Evolutionary conservation across 2,888 invertebrate species (phyloP).

Genomic region (Dasypogon diadema): DNA sequence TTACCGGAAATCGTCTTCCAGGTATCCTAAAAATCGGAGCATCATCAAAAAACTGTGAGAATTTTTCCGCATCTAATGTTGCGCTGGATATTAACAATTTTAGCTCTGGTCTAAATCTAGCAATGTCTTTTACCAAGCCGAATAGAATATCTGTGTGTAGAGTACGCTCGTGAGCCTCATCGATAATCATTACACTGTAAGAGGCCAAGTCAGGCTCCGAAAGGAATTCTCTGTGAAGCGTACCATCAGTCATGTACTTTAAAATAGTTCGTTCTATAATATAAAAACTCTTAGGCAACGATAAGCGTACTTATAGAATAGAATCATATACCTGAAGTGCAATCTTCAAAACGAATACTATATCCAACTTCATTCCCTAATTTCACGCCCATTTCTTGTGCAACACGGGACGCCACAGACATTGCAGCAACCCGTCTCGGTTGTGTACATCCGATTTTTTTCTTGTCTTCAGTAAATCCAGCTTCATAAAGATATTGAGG

Average conservation of each 20-base stretch:
- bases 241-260: constrained; percentile 99
- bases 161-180: constrained; percentile 99
- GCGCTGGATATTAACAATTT: constrained; percentile 98
- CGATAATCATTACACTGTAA: constrained; percentile 99
- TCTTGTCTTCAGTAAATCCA: constrained; percentile 85
- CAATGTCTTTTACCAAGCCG: constrained; percentile 96
- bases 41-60: constrained; percentile 97
- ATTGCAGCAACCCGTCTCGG: constrained; percentile 98
- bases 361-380: constrained; percentile 93
- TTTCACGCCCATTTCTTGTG: constrained; percentile 97
- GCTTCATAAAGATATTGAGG: constrained; percentile 98
- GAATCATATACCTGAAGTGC: constrained; percentile 78
- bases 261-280: constrained; percentile 87
- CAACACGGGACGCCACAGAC: constrained; percentile 99
- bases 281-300: too few relatives aligned
- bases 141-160: constrained; percentile 98
- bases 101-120: constrained; percentile 91
- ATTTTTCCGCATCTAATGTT: constrained; percentile 97
- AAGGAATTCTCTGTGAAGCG: constrained; percentile 95
- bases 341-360: constrained; percentile 98
- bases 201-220: constrained; percentile 96
- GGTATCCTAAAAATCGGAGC: constrained; percentile 98
- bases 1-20: constrained; percentile 92
- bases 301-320: background rate
- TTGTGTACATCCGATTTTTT: constrained; percentile 96